A percentile compares a stretch with the other conserved stretches of the same genome.
These are phyloP conservation scores for Eristalis arbustorum DNA, from an alignment of 2,888 invertebrate genomes.

Conservation along the genomic window DNA sequence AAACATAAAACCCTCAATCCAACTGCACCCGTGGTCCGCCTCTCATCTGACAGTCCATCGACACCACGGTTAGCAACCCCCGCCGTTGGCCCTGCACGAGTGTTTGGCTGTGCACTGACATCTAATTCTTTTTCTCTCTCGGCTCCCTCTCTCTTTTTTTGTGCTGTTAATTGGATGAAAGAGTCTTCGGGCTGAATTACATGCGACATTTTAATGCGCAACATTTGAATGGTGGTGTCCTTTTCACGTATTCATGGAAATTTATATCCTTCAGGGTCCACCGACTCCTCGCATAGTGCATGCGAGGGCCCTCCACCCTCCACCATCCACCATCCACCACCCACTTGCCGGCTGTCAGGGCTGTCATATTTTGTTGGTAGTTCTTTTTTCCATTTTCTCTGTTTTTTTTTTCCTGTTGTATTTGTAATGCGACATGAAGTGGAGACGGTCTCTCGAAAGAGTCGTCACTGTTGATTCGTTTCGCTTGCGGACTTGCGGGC, in stretches of 20 bases:
- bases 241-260: conserved; percentile 68
- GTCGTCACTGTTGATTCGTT: conserved; percentile 45
- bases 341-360: conserved; percentile 33
- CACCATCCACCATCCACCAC: neutral
- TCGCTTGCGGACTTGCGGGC: neutral
- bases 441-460: conserved; percentile 30
- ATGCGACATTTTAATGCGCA: conserved; percentile 71
- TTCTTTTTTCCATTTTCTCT: neutral
- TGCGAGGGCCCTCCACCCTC: conserved; percentile 17
- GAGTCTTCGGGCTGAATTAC: conserved; percentile 65
- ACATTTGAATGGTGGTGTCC: conserved; percentile 70
- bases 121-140: conserved; percentile 17
- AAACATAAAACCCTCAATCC: neutral
- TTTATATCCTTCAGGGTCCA: conserved; percentile 66
- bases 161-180: conserved; percentile 66
- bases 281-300: conserved; percentile 54
- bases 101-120: conserved; percentile 47
- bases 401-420: neutral
- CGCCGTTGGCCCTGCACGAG: conserved; percentile 8
- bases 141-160: no score
- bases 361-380: conserved; percentile 66
- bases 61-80: conserved; percentile 44
- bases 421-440: conserved; percentile 45
- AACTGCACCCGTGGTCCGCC: neutral
- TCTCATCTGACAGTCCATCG: neutral